Evolutionary conservation across 2,888 invertebrate species (phyloP), one percentile per base, ranked within the genome.

Genomic region (Andricus curvator): DNA sequence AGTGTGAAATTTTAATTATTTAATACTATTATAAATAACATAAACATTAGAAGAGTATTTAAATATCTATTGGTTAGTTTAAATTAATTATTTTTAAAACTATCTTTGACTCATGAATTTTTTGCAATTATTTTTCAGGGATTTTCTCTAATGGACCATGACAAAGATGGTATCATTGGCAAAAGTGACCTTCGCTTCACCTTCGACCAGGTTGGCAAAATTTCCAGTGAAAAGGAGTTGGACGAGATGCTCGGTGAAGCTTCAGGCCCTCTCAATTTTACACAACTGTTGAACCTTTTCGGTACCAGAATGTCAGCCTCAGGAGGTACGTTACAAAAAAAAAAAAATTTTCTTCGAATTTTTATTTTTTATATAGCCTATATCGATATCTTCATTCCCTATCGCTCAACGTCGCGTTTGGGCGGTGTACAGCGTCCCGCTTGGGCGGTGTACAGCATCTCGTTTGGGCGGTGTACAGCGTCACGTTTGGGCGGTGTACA

Each of bases 111-210:
- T n/a, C n/a, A 60, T n/a, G 3, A 11, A n/a, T 20, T n/a, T 11
- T 37, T 41, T 41, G 4, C 25, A 25, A 65, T 70, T 56, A 22
- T 20, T 20, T 82, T 79, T 9, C 93, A 97, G 96, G 98, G 97
- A 92, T 98, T 98, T 96, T 96, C 96, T 94, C 96, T 98, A 91
- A 98, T 98, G 97, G 98, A 98, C 95, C 96, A 96, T 94, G 98
- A 98, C 95, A 98, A 98, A 94, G 98, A 98, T 93, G 97, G 97
- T 89, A 95, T 97, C 94, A 95, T 96, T 94, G 94, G 97, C 93
- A 98, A 98, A 95, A 96, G 96, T 93, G 98, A 98, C 94, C 95
- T 98, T 92, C 96, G 97, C 93, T 96, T 96, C 92, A 97, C 97
- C 92, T 98, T 97, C 94, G 98, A 98, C 94, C 96, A 96, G 90